These are phyloP conservation scores for Drosophila arawakana DNA, from an alignment of 1,140 invertebrate species.

Conservation along the genomic window DNA sequence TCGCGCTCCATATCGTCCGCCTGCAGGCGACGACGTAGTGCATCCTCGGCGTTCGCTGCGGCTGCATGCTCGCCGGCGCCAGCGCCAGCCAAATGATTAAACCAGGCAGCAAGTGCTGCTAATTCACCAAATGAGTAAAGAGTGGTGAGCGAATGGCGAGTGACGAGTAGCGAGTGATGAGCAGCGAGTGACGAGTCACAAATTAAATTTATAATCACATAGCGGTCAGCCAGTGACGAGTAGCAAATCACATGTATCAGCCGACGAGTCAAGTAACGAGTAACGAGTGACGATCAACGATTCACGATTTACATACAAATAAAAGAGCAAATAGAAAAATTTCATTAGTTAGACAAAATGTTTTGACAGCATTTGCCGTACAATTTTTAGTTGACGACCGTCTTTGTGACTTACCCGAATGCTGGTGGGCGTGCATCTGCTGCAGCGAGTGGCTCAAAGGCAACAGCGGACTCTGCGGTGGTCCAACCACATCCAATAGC, in stretches of 20 bases:
- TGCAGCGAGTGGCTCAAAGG: conserved; percentile 85
- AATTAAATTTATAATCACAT: too few species aligned
- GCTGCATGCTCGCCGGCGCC: conserved; percentile 84
- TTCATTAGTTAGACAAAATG: conserved; percentile 22
- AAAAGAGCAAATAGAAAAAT: conserved; percentile 8
- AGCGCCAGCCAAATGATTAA: conserved; percentile 85
- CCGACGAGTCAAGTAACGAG: too few species aligned
- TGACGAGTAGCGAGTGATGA: neutral
- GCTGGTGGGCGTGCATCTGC: conserved; percentile 83
- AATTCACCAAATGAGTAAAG: conserved; percentile 1
- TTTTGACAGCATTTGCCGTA: neutral
- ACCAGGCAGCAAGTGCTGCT: conserved; percentile 86
- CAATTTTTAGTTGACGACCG: neutral
- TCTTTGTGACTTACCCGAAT: conserved; percentile 72
- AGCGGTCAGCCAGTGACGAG: neutral
- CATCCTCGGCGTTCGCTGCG: conserved; percentile 84
- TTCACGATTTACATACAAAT: conserved; percentile 11
- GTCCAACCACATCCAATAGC: conserved; percentile 94
- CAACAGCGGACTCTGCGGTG: conserved; percentile 90
- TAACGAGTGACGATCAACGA: neutral
- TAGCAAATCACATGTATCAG: too few species aligned
- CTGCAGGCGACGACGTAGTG: conserved; percentile 85
- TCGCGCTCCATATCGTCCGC: conserved; percentile 87
- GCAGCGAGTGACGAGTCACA: too few species aligned
- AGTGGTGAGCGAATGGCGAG: neutral